phyloP scores from a whole-genome alignment of 2,797 vertebrate genomes.

The Meriones psammophilus region DNA sequence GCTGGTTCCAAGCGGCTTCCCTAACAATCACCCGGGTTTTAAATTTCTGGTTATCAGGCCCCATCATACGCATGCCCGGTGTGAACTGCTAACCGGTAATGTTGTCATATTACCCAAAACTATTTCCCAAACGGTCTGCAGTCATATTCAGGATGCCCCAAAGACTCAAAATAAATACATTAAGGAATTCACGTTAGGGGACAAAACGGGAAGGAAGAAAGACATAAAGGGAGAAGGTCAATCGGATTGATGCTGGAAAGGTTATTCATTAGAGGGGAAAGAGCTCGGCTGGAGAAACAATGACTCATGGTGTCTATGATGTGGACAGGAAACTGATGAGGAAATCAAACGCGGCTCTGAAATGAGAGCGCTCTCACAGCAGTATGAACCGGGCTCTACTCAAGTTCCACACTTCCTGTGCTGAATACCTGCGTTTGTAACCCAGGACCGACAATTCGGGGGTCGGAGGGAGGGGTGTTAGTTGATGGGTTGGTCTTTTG shows the following conservation, averaged over 20 bases:
- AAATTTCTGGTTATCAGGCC: background rate
- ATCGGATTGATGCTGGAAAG: conserved; percentile 65
- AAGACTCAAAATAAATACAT: conserved; percentile 66
- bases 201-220: conserved; percentile 73
- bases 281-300: conserved; percentile 43
- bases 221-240: conserved; percentile 69
- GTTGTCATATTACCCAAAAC: conserved; percentile 31
- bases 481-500: background rate
- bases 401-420: background rate
- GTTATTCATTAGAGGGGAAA: conserved; percentile 66
- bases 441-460: background rate
- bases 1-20: background rate
- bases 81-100: background rate
- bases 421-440: conserved; percentile 33
- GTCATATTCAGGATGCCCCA: conserved; percentile 71
- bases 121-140: conserved; percentile 38
- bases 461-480: too few relatives aligned
- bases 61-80: background rate
- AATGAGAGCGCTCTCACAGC: background rate
- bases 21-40: background rate
- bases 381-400: background rate
- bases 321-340: conserved; percentile 56
- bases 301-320: conserved; percentile 69
- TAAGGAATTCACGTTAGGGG: conserved; percentile 60
- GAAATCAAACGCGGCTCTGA: conserved; percentile 57